Evolutionary conservation across 2,888 invertebrate species (phyloP), one percentile per base, ranked within the genome.

Genomic region (Bibio marci): DNA sequence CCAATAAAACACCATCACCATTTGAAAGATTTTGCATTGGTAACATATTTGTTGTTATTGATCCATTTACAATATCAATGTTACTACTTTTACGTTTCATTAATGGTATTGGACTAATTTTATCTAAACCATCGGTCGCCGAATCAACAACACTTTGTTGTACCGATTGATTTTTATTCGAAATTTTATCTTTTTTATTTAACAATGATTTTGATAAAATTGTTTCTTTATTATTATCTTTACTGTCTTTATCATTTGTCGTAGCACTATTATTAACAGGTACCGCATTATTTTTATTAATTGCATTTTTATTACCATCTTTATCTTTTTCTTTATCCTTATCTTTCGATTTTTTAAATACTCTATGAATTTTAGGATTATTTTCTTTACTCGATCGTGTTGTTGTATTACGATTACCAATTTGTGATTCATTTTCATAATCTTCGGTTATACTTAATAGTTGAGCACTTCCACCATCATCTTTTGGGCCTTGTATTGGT

Each of bases 401-500:
- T 6, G 55, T 56, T 7, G 57, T 58, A 41, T 58, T 58, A 14
- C 62, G 55, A 37, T 48, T 45, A n/a, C 52, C 52, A 5, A 50
- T 47, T 38, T 50, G 52, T 37, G 47, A 43, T 18, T 52, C 44
- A 26, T 27, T 31, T 19, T 60, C 60, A 18, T 48, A 46, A 45
- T 62, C 62, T 47, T 62, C 62, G 7, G 54, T 54, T 11, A 62
- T 62, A 44, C 60, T 60, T 19, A 57, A 54, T 45, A 62, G 46
- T 43, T 52, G 52, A 3, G 54, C 46, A 18, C 44, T 53, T 41
- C 54, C 56, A 38, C 40, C 44, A 43, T 56, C 57, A 35, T 56
- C 55, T 38, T 43, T 46, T n/a, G 38, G 30, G 30, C 42, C 71
- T 67, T 85, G 85, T 52, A 87, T 87, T 35, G 86, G 87, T 64